These are phyloP conservation scores for Trichonephila clavipes DNA, from an alignment of 1,140 invertebrate species.

Conservation along the genomic window DNA sequence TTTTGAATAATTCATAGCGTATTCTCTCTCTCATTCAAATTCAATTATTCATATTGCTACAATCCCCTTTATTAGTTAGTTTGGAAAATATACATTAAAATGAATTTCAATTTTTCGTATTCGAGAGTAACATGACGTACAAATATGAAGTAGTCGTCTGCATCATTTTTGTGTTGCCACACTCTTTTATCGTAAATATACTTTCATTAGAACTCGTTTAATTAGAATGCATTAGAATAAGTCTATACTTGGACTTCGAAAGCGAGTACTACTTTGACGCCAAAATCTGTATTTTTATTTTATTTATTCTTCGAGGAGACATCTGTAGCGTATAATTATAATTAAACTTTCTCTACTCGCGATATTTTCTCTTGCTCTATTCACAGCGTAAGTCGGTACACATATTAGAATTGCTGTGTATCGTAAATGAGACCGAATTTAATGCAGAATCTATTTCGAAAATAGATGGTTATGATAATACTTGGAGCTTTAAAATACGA, in stretches of 20 bases:
- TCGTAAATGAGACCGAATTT: too few species aligned
- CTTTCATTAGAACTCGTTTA: neutral
- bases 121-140: neutral
- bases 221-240: neutral
- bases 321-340: neutral
- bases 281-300: neutral
- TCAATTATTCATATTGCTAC: constrained; percentile 10
- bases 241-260: neutral
- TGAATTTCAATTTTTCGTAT: neutral
- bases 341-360: neutral
- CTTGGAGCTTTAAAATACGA: too few species aligned
- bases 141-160: neutral
- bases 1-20: neutral
- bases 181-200: neutral
- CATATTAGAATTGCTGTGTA: too few species aligned
- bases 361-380: neutral
- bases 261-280: neutral
- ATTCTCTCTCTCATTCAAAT: constrained; percentile 13
- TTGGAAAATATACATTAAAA: neutral
- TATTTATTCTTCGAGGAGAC: too few species aligned
- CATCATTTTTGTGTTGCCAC: neutral
- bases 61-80: constrained; percentile 4
- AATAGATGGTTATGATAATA: too few species aligned
- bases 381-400: too few species aligned
- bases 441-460: too few species aligned